These are phyloP conservation scores for Pangasius krempfi DNA, from an alignment of 2,797 vertebrate species.

Conservation along the genomic window DNA sequence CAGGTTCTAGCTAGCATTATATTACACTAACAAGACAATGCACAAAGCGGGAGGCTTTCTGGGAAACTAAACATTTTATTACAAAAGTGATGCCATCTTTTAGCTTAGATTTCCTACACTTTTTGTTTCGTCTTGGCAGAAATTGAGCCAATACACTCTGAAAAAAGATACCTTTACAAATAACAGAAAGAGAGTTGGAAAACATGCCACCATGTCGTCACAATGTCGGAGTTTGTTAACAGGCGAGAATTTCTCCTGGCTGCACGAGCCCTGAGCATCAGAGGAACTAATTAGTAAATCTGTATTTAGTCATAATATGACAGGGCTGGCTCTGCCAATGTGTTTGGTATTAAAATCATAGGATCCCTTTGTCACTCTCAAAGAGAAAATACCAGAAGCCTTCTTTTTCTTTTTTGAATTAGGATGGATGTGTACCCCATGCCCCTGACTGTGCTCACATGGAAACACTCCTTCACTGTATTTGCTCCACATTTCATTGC, in stretches of 20 bases:
- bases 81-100: neutral
- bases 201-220: neutral
- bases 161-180: neutral
- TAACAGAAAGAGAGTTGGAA: neutral
- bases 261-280: neutral
- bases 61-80: neutral
- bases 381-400: neutral
- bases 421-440: neutral
- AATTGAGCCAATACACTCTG: neutral
- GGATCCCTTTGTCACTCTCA: neutral
- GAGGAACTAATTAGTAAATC: slow-evolving; percentile 11
- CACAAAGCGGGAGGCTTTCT: no score
- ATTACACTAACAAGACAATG: neutral
- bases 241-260: neutral
- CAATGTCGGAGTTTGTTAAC: neutral
- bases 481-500: slow-evolving; percentile 8
- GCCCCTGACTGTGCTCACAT: slow-evolving; percentile 6
- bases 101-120: neutral
- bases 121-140: neutral
- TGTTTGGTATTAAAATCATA: neutral
- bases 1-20: neutral
- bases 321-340: neutral
- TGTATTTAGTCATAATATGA: slow-evolving; percentile 9
- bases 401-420: neutral
- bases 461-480: slow-evolving; percentile 8